A percentile compares a stretch with the other conserved stretches of the same genome.
Conservation (phyloP, 2,888 invertebrate genomes). For the Campoplex capitator region DNA sequence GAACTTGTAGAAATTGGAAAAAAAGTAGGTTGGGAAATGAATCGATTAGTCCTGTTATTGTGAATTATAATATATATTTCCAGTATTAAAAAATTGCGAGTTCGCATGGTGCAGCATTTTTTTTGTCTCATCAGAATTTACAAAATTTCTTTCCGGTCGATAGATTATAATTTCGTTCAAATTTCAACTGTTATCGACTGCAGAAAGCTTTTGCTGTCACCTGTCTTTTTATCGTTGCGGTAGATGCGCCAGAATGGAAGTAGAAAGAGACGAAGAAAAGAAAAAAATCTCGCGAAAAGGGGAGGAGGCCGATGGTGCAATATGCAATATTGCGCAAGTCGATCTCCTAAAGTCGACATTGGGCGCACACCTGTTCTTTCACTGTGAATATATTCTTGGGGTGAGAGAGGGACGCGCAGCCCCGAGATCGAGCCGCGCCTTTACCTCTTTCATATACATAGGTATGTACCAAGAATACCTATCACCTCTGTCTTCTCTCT, state of each 20-base stretch:
- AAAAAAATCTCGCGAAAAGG: constrained; percentile 29
- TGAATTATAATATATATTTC: too few species aligned
- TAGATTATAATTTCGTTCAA: background rate
- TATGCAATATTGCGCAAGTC: constrained; percentile 41
- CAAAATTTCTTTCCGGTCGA: background rate
- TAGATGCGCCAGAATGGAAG: background rate
- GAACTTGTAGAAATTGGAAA: too few species aligned
- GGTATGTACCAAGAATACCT: background rate
- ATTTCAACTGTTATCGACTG: background rate
- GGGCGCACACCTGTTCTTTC: constrained; percentile 46
- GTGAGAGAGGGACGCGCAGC: constrained; percentile 35
- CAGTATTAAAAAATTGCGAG: too few species aligned
- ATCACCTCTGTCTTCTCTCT: constrained; percentile 8
- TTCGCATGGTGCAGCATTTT: background rate
- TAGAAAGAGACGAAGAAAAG: constrained; percentile 52
- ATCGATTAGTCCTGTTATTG: too few species aligned
- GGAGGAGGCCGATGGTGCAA: constrained; percentile 38
- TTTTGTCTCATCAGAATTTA: background rate
- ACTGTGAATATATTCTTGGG: background rate
- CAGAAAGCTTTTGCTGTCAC: background rate
- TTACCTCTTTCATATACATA: background rate
- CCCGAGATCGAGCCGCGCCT: constrained; percentile 22
- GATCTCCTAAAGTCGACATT: constrained; percentile 24
- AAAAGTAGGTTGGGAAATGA: too few species aligned
- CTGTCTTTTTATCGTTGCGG: background rate